These are phyloP conservation scores for Diacarnus erythraeanus DNA, from an alignment of 37 sponge, comb jelly and placozoan species.

Conservation along the genomic window DNA sequence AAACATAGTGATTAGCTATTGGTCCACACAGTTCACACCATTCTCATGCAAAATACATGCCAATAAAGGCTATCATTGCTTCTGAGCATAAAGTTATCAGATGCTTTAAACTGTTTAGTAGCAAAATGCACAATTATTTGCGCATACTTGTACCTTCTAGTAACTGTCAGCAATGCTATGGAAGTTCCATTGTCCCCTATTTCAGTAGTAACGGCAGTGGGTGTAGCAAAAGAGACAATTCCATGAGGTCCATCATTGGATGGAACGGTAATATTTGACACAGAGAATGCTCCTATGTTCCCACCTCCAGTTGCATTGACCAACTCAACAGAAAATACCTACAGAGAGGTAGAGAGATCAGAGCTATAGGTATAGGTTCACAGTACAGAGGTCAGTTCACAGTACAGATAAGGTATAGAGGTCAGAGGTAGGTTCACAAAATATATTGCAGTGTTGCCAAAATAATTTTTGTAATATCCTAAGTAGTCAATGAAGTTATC, in stretches of 20 bases:
- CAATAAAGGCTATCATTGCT: no score
- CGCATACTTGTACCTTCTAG: conserved; percentile 59
- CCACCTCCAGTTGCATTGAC: conserved; percentile 69
- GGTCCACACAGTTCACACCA: neutral
- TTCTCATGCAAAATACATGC: neutral
- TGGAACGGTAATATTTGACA: conserved; percentile 43
- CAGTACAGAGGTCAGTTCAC: no score
- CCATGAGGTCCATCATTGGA: conserved; percentile 81
- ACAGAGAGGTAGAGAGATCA: conserved; percentile 4
- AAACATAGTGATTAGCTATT: no score
- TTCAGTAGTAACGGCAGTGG: conserved; percentile 10
- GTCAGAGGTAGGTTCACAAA: no score
- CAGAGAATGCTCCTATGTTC: conserved; percentile 18
- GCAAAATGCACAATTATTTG: no score
- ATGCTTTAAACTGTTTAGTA: no score
- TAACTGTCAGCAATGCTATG: conserved; percentile 30
- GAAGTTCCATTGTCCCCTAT: conserved; percentile 35
- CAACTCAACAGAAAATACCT: conserved; percentile 67
- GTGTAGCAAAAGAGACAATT: conserved; percentile 20
- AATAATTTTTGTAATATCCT: no score
- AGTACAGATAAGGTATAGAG: no score
- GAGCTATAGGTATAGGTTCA: no score
- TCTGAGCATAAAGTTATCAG: no score
- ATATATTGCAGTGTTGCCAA: no score
- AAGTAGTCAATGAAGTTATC: no score